Evolutionary conservation across 2,888 invertebrate species (phyloP).

Genomic region (Drosophila suboccidentalis): DNA sequence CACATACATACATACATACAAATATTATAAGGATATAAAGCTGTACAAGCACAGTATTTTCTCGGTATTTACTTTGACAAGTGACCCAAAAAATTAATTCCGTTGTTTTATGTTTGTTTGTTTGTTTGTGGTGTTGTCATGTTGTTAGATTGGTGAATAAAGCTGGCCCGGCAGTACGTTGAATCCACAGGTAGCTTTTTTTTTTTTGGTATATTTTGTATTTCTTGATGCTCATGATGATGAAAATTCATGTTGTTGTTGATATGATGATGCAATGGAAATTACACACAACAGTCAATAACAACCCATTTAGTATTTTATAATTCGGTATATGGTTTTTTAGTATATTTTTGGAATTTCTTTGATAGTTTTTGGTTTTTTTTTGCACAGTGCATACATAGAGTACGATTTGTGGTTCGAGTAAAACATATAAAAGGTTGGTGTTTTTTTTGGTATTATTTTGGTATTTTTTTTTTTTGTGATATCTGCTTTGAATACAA

Average conservation of each 20-base stretch:
- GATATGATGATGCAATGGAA: slow-evolving; percentile 28
- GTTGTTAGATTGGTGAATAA: slow-evolving; percentile 20
- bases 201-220: slow-evolving; percentile 1
- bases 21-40: neutral
- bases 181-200: slow-evolving; percentile 5
- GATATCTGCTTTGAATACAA: slow-evolving; percentile 30
- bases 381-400: slow-evolving; percentile 64
- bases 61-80: neutral
- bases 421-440: slow-evolving; percentile 25
- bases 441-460: slow-evolving; percentile 13
- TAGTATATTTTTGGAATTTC: slow-evolving; percentile 19
- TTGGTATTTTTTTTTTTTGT: slow-evolving; percentile 11
- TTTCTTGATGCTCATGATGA: slow-evolving; percentile 10
- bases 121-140: slow-evolving; percentile 22
- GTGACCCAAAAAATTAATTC: slow-evolving; percentile 3
- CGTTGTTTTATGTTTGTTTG: neutral
- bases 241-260: neutral
- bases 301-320: slow-evolving; percentile 46
- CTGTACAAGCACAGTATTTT: slow-evolving; percentile 1
- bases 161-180: slow-evolving; percentile 20
- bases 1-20: slow-evolving; percentile 19
- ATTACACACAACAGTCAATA: slow-evolving; percentile 58
- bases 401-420: slow-evolving; percentile 31
- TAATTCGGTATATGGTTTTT: slow-evolving; percentile 6
- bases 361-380: slow-evolving; percentile 1